phyloP scores from a whole-genome alignment of 2,113 vertebrate species.

The Hepsetus odoe region DNA sequence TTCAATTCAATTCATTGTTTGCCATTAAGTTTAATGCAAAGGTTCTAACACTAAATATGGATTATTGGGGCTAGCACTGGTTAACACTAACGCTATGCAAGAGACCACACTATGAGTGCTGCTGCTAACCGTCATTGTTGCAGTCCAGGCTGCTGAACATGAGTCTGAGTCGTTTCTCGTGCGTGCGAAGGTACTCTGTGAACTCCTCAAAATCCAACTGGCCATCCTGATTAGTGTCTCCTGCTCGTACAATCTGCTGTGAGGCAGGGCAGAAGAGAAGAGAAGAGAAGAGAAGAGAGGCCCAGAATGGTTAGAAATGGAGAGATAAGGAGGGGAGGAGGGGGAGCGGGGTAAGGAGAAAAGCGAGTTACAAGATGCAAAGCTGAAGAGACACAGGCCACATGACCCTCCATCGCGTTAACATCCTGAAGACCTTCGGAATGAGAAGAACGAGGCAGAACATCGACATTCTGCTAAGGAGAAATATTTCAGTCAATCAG shows the following conservation, averaged over 20 bases:
- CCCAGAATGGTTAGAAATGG: not conserved
- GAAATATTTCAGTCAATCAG: not conserved
- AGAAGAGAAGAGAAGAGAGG: not conserved
- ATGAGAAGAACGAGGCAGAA: not conserved
- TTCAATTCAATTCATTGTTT: no score
- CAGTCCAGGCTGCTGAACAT: slow-evolving; percentile 86
- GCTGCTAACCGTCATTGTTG: slow-evolving; percentile 84
- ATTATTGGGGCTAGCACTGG: not conserved
- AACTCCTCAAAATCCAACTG: slow-evolving; percentile 87
- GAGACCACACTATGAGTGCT: not conserved
- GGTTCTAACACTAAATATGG: no score
- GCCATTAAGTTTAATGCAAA: no score
- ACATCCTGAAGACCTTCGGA: not conserved
- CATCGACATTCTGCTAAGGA: not conserved
- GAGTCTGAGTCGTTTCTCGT: slow-evolving; percentile 82
- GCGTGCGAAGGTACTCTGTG: slow-evolving; percentile 75
- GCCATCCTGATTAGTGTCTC: slow-evolving; percentile 77
- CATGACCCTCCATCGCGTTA: not conserved
- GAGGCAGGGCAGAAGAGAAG: slow-evolving; percentile 26
- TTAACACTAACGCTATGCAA: not conserved
- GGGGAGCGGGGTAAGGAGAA: slow-evolving; percentile 18
- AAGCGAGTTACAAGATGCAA: slow-evolving; percentile 25
- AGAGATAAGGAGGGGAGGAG: not conserved
- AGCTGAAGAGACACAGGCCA: not conserved
- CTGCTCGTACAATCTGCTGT: slow-evolving; percentile 75